These are phyloP conservation scores for Spinibarbus caldwelli DNA, from an alignment of 2,797 vertebrate genomes.

Conservation along the genomic window DNA sequence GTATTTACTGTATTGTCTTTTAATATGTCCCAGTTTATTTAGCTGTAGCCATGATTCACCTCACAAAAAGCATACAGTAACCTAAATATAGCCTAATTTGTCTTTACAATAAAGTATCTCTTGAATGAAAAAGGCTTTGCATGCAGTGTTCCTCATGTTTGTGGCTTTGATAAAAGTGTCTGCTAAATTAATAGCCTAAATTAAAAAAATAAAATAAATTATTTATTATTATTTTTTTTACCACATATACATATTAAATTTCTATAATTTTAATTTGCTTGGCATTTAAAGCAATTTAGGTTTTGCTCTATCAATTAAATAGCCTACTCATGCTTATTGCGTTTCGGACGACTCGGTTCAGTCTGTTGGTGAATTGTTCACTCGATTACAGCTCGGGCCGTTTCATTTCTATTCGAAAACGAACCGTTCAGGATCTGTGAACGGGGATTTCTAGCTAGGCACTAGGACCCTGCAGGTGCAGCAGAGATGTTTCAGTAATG, in stretches of 20 bases:
- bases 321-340: too few species aligned
- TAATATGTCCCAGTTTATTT: not conserved
- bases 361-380: not conserved
- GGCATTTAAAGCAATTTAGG: not conserved
- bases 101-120: not conserved
- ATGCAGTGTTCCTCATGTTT: too few species aligned
- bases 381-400: not conserved
- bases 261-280: not conserved
- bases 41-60: not conserved
- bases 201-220: too few species aligned
- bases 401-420: not conserved
- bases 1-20: too few species aligned
- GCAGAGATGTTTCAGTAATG: conserved; percentile 61
- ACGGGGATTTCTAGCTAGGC: conserved; percentile 51
- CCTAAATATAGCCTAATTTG: not conserved
- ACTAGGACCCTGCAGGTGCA: conserved; percentile 81
- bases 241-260: not conserved
- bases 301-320: not conserved
- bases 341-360: not conserved
- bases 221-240: too few species aligned
- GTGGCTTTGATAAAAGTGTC: too few species aligned
- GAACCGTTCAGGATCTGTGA: not conserved
- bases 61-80: not conserved
- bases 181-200: too few species aligned
- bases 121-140: not conserved